Conservation (phyloP, 1,140 invertebrate genomes). For the Drosophila dunni region DNA sequence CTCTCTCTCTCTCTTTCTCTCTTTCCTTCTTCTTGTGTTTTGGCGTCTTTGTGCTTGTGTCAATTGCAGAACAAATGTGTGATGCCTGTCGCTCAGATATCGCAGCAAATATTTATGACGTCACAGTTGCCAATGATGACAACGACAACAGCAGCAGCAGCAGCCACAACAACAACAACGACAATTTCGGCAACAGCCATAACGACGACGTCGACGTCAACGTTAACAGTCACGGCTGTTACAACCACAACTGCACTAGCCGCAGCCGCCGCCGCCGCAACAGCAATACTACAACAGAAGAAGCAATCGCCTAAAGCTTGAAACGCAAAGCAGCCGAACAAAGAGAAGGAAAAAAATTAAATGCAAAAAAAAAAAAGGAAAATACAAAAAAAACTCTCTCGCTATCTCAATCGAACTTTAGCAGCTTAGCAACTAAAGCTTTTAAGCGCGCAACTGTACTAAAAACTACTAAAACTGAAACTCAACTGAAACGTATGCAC, state of each 20-base stretch:
- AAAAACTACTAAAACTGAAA: constrained; percentile 35
- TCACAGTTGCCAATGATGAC: constrained; percentile 53
- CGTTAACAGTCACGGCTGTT: constrained; percentile 17
- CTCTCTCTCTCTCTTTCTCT: constrained; percentile 33
- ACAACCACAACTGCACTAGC: constrained; percentile 41
- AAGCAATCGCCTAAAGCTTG: constrained; percentile 48
- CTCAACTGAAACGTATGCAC: constrained; percentile 45
- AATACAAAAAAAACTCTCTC: neutral
- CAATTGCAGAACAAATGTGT: constrained; percentile 84
- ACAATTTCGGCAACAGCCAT: constrained; percentile 8
- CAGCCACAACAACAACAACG: constrained; percentile 22
- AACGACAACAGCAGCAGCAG: constrained; percentile 32
- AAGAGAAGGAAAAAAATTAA: no score
- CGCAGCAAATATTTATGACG: constrained; percentile 79
- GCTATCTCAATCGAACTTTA: constrained; percentile 9
- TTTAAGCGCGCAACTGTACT: constrained; percentile 51
- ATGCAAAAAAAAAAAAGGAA: no score
- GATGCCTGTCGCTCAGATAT: constrained; percentile 72
- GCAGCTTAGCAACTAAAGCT: constrained; percentile 23
- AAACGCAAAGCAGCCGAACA: constrained; percentile 12
- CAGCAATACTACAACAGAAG: constrained; percentile 25
- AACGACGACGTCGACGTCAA: constrained; percentile 10
- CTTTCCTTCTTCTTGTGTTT: constrained; percentile 19
- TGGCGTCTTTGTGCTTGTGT: constrained; percentile 36
- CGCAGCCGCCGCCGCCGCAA: constrained; percentile 35